phyloP scores from a whole-genome alignment of 2,113 vertebrate genomes.

The Probosciger aterrimus region DNA sequence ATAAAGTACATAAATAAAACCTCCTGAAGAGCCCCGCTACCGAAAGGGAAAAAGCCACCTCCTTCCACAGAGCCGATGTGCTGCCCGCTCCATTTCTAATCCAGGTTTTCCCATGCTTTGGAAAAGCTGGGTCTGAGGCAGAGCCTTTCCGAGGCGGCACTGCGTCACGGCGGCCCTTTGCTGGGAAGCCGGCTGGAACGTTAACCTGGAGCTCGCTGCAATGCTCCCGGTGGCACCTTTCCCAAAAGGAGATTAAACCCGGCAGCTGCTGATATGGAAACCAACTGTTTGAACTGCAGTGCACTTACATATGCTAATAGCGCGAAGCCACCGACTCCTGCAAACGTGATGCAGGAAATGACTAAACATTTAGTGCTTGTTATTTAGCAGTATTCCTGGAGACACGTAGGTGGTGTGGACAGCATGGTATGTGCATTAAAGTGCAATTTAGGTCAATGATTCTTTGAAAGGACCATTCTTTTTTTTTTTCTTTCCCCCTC shows the following conservation, averaged over 20 bases:
- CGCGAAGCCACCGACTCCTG: constrained; percentile 19
- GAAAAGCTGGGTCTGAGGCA: not conserved
- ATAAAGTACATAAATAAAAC: not conserved
- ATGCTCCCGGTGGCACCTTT: constrained; percentile 39
- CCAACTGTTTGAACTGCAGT: constrained; percentile 51
- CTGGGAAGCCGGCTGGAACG: constrained; percentile 6
- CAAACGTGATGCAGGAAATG: constrained; percentile 75
- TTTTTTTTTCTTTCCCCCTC: not conserved
- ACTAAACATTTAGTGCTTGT: constrained; percentile 72
- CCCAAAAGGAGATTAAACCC: constrained; percentile 58
- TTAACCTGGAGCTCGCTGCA: constrained; percentile 17
- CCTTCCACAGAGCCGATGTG: accelerated
- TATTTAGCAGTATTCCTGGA: constrained; percentile 66
- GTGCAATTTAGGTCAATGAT: constrained; percentile 64
- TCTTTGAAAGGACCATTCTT: constrained; percentile 49
- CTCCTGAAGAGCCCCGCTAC: not conserved
- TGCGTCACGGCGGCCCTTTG: not conserved
- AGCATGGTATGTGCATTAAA: constrained; percentile 65
- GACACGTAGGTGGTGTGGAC: constrained; percentile 64
- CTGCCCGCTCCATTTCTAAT: not conserved
- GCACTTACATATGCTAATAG: constrained; percentile 57
- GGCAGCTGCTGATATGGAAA: constrained; percentile 71
- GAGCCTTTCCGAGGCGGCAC: not conserved
- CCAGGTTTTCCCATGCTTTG: not conserved
- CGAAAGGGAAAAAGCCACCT: not conserved